Percentiles rank a stretch among this genome's conserved stretches.
These are phyloP conservation scores for Ictalurus punctatus DNA, from an alignment of 2,113 vertebrate genomes.

Conservation along the genomic window DNA sequence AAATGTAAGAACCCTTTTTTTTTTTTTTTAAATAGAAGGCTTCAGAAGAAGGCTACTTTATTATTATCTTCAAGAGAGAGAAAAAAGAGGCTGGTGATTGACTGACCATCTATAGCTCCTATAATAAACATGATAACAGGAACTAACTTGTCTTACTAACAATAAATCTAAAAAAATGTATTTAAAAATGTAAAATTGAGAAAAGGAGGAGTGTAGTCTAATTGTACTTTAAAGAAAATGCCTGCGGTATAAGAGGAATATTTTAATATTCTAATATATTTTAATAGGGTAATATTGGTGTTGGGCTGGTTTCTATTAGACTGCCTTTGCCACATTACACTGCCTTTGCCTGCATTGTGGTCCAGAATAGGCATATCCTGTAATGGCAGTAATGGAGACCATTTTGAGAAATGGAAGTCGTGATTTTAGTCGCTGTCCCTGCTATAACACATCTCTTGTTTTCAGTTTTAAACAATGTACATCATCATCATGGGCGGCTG, in stretches of 20 bases:
- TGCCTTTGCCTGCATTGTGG: too few relatives aligned
- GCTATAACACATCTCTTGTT: neutral
- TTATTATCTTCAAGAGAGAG: neutral
- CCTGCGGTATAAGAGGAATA: too few relatives aligned
- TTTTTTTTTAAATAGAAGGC: too few relatives aligned
- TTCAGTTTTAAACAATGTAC: neutral
- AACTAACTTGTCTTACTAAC: neutral
- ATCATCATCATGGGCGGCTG: neutral
- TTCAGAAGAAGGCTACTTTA: neutral
- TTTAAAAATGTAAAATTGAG: neutral
- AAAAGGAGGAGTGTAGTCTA: neutral
- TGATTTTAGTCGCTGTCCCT: neutral
- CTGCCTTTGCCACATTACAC: neutral
- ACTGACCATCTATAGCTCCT: neutral
- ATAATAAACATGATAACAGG: too few relatives aligned
- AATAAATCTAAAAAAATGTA: neutral
- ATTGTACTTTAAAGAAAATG: too few relatives aligned
- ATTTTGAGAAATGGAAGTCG: neutral
- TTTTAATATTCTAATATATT: too few relatives aligned
- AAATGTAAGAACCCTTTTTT: too few relatives aligned
- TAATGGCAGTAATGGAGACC: neutral
- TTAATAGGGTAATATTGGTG: neutral
- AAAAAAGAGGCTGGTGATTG: neutral
- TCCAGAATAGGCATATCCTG: neutral
- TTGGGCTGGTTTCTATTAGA: neutral